Conservation (phyloP, 2,113 vertebrate species). For the Neolamprologus cancellatus region DNA sequence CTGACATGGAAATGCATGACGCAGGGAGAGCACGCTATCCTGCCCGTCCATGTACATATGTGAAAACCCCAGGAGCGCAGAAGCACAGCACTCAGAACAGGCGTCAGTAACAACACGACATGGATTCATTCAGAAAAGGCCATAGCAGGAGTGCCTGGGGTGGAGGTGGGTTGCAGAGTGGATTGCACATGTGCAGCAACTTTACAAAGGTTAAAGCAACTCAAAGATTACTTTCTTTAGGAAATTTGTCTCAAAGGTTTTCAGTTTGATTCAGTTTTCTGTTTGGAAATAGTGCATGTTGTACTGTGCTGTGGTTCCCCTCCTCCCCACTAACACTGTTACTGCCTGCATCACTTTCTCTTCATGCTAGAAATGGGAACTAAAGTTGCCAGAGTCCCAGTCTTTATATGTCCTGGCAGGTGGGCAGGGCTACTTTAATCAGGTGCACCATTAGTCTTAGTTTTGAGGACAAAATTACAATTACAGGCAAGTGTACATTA, state of each 20-base stretch:
- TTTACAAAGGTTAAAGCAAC: not conserved
- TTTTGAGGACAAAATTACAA: not conserved
- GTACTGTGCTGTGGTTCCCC: not conserved
- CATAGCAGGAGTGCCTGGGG: not conserved
- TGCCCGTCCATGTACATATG: not conserved
- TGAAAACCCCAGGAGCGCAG: not conserved
- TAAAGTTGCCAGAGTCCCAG: not conserved
- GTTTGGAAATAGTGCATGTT: not conserved
- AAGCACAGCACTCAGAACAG: not conserved
- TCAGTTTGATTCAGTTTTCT: not conserved
- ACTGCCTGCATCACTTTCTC: not conserved
- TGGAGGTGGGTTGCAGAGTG: not conserved
- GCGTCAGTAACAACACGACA: not conserved
- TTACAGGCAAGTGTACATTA: not conserved
- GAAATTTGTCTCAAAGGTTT: fast-evolving
- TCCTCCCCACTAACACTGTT: not conserved
- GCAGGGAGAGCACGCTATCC: not conserved
- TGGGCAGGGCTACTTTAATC: not conserved
- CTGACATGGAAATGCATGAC: not conserved
- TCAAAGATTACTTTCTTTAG: not conserved
- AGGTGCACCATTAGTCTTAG: not conserved
- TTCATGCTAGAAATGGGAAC: not conserved
- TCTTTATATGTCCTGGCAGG: fast-evolving
- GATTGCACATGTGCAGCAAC: not conserved
- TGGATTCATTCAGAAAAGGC: not conserved